phyloP scores from a whole-genome alignment of 2,888 invertebrate genomes.

The Stegophylla sp. region DNA sequence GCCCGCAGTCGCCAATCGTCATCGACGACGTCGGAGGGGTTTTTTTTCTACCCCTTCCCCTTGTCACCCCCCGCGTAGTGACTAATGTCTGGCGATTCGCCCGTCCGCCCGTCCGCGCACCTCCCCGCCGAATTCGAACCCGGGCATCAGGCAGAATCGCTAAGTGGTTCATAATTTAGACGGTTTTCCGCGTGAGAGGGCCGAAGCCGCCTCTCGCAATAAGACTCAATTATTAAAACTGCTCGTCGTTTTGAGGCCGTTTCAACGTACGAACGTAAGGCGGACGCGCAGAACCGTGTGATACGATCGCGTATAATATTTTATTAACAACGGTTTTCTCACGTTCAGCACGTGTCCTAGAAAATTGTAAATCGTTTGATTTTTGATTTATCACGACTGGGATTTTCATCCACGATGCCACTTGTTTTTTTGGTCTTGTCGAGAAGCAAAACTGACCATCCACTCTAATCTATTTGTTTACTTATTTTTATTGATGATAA shows the following conservation, averaged over 20 bases:
- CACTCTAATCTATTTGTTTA: no score
- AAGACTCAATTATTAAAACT: constrained; percentile 47
- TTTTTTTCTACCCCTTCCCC: background rate
- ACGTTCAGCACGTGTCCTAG: no score
- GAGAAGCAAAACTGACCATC: no score
- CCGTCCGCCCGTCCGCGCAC: background rate
- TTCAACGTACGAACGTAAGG: background rate
- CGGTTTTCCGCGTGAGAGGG: constrained; percentile 35
- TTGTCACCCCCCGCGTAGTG: constrained; percentile 4
- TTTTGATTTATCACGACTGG: no score
- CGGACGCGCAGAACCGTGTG: no score
- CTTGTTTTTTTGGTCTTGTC: no score
- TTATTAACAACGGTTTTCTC: no score
- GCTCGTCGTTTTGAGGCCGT: background rate
- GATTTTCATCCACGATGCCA: no score
- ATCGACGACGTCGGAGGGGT: constrained; percentile 24
- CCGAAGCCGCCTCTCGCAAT: background rate
- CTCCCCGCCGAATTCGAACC: background rate
- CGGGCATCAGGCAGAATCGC: constrained; percentile 23
- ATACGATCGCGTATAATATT: no score
- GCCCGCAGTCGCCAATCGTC: constrained; percentile 41
- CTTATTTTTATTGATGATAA: no score
- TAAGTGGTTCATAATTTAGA: constrained; percentile 56
- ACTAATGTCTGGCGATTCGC: constrained; percentile 55
- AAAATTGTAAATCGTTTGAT: no score